Percentiles rank a stretch among this genome's conserved stretches.
phyloP scores from a whole-genome alignment of 2,113 vertebrate species.

The Cheirogaleus medius region DNA sequence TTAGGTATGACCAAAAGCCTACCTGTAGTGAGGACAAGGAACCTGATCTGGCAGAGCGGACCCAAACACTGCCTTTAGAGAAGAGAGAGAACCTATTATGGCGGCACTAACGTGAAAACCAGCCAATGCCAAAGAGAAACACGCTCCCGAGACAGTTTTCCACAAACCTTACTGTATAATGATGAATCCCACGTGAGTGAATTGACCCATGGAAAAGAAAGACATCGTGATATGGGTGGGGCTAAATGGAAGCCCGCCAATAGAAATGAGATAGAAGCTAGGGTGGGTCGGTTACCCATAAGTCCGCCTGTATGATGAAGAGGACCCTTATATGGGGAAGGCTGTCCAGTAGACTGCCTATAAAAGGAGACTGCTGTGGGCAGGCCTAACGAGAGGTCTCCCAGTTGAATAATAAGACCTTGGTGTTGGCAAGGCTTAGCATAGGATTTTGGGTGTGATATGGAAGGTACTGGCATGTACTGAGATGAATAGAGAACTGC shows the following conservation, averaged over 20 bases:
- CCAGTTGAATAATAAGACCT: background rate
- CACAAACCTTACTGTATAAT: background rate
- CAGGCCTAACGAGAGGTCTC: background rate
- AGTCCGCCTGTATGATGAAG: background rate
- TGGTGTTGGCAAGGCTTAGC: background rate
- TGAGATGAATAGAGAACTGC: background rate
- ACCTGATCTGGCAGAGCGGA: background rate
- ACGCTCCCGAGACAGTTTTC: accelerated
- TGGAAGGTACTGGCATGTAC: background rate
- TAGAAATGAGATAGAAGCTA: background rate
- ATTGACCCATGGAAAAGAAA: background rate
- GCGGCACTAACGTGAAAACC: background rate
- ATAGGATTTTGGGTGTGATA: background rate
- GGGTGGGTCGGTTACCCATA: background rate
- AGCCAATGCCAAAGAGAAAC: background rate
- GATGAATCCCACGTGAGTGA: background rate
- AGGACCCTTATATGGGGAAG: background rate
- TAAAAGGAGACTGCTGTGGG: background rate
- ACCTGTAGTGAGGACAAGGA: background rate
- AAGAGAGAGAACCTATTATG: background rate
- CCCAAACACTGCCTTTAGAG: background rate
- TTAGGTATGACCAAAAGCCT: background rate
- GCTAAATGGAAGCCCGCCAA: background rate
- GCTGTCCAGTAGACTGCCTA: background rate
- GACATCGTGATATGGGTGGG: background rate